These are phyloP conservation scores for Eunapius fragilis DNA, from an alignment of 37 sponge, comb jelly and placozoan genomes.

Conservation along the genomic window DNA sequence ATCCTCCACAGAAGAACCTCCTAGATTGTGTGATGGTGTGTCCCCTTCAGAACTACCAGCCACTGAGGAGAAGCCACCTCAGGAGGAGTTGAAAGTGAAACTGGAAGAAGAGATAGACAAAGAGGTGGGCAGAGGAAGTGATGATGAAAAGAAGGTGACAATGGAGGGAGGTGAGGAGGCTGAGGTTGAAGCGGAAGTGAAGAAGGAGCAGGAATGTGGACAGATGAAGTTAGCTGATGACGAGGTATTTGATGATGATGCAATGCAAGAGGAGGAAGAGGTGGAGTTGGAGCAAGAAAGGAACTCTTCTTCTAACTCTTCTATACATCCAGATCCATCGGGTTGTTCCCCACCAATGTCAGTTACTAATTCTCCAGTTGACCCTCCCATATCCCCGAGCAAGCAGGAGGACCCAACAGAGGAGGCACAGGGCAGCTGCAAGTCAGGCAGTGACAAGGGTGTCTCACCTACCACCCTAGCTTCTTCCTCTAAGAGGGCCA, in stretches of 20 bases:
- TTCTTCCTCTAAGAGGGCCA: not conserved
- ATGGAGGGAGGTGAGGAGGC: not conserved
- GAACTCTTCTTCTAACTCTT: not conserved
- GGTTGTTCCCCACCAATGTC: not conserved
- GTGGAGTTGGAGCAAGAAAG: not conserved
- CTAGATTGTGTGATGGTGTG: not conserved
- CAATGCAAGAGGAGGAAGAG: not conserved
- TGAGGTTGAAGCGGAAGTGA: not conserved
- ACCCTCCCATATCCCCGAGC: not conserved
- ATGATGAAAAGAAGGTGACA: not conserved
- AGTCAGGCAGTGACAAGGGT: not conserved
- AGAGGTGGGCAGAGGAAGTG: constrained; percentile 11
- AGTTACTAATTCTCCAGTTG: not conserved
- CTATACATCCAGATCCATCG: not conserved
- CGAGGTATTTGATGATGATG: not conserved
- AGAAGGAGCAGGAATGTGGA: constrained; percentile 14
- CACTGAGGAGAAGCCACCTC: not conserved
- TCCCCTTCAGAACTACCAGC: not conserved
- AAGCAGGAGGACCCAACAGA: not conserved
- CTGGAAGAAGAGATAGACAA: constrained; percentile 2
- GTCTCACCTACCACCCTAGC: not conserved
- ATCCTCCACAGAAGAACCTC: not conserved
- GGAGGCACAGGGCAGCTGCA: not conserved
- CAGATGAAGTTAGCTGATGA: not conserved
- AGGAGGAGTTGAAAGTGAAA: not conserved